Evolutionary conservation across 1,140 invertebrate species (phyloP), one percentile per base, ranked within the genome.

Genomic region (Drosophila leontia): DNA sequence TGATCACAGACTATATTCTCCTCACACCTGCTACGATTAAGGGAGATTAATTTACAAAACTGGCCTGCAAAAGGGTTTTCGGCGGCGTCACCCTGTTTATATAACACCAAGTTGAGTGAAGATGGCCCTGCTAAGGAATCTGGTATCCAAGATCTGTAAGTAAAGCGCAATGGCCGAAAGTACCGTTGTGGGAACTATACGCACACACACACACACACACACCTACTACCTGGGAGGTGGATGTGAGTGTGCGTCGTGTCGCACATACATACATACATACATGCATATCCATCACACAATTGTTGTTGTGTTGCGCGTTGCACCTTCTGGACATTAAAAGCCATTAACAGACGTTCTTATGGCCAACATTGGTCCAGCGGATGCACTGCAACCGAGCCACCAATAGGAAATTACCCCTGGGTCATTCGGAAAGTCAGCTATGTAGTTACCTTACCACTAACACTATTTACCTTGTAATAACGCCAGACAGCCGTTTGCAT

Each of bases 81-180:
- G 50, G 32, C 47, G 58, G n/a, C 48, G 32, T 44, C 51, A 71
- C 29, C 26, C 35, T 44, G 47, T 75, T 55, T 61, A 51, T 69
- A 70, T 84, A 90, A 81, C 35, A 19, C 23, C 41, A 64, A 88
- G 65, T 69, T 68, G 37, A 35, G 29, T 77, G 70, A 78, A 82
- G 53, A 92, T 91, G 91, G 85, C 91, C 37, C 55, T 86, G 71
- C 64, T 76, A 6, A 92, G 88, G 71, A 91, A 78, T 55, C 74
- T 88, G 50, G 58, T 77, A 55, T 61, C 78, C 41, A 90, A 84
- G 81, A 91, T 91, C 42, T 91, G 87, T 91, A 79, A 91, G 87
- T 91, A 75, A 83, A 82, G 35, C 70, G 45, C 35, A 67, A 80
- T 88, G 63, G 69, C 59, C 23, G 65, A 87, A 87, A 84, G 68